These are phyloP conservation scores for Eulimnadia texana DNA, from an alignment of 1,140 invertebrate species.

Conservation along the genomic window DNA sequence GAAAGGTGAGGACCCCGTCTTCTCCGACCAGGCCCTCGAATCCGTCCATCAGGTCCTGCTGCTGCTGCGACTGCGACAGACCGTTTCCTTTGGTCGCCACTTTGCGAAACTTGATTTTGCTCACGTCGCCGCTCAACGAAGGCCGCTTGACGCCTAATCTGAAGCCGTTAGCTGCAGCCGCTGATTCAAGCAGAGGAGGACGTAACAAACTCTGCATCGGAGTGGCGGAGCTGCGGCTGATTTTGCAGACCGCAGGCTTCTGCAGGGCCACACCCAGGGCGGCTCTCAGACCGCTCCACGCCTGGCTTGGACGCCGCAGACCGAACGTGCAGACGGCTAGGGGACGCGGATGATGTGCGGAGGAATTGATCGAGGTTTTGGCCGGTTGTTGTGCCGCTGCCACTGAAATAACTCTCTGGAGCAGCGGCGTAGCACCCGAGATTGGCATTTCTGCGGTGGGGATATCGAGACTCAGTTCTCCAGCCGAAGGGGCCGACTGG, in stretches of 20 bases:
- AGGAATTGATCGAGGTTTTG: not conserved
- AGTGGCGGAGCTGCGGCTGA: not conserved
- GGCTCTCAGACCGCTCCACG: not conserved
- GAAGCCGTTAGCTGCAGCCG: not conserved
- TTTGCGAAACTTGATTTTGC: not conserved
- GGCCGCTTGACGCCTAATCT: not conserved
- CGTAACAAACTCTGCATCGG: not conserved
- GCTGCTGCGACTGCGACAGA: not conserved
- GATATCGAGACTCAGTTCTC: not conserved
- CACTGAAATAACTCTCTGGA: not conserved
- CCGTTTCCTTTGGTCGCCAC: not conserved
- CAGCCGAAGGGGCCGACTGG: not conserved
- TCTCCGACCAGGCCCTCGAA: slow-evolving; percentile 14
- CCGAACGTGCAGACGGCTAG: slow-evolving; percentile 7
- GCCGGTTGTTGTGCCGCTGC: not conserved
- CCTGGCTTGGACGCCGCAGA: not conserved
- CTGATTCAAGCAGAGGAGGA: not conserved
- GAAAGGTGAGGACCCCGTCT: slow-evolving; percentile 14
- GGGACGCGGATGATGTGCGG: slow-evolving; percentile 1
- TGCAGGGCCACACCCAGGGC: not conserved
- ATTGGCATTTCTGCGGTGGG: not conserved
- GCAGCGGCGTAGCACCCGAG: not conserved
- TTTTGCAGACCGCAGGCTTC: not conserved
- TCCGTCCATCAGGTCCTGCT: slow-evolving; percentile 11
- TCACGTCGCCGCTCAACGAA: not conserved